Evolutionary conservation across 2,113 vertebrate species (phyloP).

Genomic region (Baryphthengus martii): DNA sequence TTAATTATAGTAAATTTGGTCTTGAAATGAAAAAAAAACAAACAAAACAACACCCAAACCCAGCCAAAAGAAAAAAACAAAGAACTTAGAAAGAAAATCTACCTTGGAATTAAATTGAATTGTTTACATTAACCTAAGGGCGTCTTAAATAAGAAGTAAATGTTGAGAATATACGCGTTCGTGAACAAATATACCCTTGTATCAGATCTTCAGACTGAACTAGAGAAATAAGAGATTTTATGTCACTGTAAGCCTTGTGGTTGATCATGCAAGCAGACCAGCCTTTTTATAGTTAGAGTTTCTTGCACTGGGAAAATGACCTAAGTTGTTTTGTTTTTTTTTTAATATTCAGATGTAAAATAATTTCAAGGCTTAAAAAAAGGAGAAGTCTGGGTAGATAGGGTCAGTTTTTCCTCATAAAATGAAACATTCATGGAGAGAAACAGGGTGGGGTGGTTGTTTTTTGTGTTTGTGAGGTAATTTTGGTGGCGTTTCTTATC

Average conservation of each 20-base stretch:
- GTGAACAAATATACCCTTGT: neutral
- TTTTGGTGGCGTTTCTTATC: neutral
- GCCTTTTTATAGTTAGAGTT: neutral
- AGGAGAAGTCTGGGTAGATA: neutral
- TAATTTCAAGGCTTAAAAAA: neutral
- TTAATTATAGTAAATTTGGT: neutral
- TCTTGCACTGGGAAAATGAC: neutral
- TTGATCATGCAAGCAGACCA: neutral
- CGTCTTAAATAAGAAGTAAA: neutral
- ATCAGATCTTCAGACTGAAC: neutral
- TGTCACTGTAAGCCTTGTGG: neutral
- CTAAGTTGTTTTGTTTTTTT: neutral
- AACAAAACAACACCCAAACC: neutral
- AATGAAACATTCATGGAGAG: neutral
- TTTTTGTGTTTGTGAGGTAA: no score
- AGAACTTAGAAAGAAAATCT: neutral
- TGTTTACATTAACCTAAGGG: neutral
- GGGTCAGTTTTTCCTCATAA: neutral
- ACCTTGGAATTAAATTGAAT: neutral
- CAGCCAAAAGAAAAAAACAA: neutral
- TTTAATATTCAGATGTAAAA: neutral
- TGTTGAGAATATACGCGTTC: neutral
- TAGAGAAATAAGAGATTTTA: neutral
- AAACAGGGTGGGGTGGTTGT: neutral
- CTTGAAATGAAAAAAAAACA: neutral